phyloP scores from a whole-genome alignment of 2,888 invertebrate genomes.

The Arrhopalites spinosus region DNA sequence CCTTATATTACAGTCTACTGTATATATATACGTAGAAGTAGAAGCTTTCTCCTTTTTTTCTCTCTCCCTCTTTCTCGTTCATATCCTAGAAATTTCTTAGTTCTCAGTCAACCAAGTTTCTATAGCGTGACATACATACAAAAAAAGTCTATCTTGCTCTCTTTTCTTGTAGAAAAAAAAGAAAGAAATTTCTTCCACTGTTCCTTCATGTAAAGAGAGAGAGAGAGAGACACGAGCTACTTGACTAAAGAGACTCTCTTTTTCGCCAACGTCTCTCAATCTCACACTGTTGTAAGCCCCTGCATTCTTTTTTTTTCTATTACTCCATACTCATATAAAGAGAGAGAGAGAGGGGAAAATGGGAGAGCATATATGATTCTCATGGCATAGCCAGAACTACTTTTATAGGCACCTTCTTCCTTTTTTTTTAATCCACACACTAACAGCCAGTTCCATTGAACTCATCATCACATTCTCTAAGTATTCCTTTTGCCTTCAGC shows the following conservation, averaged over 20 bases:
- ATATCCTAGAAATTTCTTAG: conserved; percentile 14
- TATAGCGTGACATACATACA: no score
- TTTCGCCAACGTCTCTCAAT: not conserved
- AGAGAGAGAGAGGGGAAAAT: not conserved
- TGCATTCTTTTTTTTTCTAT: not conserved
- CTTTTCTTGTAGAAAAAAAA: not conserved
- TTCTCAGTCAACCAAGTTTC: no score
- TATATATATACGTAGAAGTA: not conserved
- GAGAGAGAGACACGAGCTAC: no score
- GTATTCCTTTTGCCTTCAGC: not conserved
- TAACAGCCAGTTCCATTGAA: conserved; percentile 7
- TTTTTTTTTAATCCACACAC: conserved; percentile 10
- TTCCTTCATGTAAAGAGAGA: no score
- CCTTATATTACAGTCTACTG: not conserved
- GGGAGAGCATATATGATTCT: no score
- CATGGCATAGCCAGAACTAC: no score
- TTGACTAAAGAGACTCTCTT: no score
- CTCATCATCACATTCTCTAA: conserved; percentile 11
- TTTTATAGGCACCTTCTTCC: not conserved
- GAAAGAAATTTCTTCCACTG: no score
- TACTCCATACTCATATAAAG: not conserved
- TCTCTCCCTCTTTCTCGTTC: not conserved
- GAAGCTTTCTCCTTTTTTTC: not conserved
- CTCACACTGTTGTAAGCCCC: not conserved
- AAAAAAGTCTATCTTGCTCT: not conserved